These are phyloP conservation scores for Pelagia noctiluca DNA, from an alignment of 30 jellyfish, hydroid and myxozoan species.

Conservation along the genomic window DNA sequence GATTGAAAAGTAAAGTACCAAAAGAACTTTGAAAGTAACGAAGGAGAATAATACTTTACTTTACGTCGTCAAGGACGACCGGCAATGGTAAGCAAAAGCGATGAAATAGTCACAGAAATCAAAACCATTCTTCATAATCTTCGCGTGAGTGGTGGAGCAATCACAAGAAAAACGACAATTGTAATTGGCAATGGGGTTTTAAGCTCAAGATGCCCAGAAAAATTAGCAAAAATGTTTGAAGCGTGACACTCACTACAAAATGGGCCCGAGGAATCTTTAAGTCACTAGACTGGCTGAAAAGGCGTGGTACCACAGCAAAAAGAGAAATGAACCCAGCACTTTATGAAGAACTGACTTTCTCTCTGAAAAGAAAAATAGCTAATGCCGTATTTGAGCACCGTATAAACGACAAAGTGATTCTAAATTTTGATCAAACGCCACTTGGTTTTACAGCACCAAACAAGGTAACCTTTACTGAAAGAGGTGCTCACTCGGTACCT, in stretches of 20 bases:
- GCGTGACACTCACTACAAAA: constrained; percentile 50
- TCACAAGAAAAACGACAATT: constrained; percentile 36
- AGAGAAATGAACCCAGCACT: constrained; percentile 62
- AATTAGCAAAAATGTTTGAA: constrained; percentile 42
- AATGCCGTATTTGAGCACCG: constrained; percentile 52
- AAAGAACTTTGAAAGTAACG: constrained; percentile 27
- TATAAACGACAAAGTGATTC: constrained; percentile 16
- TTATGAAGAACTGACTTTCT: constrained; percentile 40
- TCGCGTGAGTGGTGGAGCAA: constrained; percentile 47
- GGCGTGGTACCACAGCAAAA: constrained; percentile 60
- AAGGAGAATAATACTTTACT: constrained; percentile 13
- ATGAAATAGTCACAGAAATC: constrained; percentile 33
- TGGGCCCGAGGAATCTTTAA: constrained; percentile 50
- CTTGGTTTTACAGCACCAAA: constrained; percentile 40
- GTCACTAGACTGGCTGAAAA: constrained; percentile 40
- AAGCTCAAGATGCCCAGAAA: constrained; percentile 60
- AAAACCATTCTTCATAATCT: constrained; percentile 47
- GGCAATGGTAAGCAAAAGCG: constrained; percentile 26
- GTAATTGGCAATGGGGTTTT: constrained; percentile 55
- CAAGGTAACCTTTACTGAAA: constrained; percentile 31
- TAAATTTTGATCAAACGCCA: constrained; percentile 53
- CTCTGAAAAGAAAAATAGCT: constrained; percentile 77
- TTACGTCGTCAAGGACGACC: constrained; percentile 57
- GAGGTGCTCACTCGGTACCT: constrained; percentile 59
- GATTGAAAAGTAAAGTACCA: constrained; percentile 52